Conservation (phyloP, 1,140 invertebrate genomes). For the Drosophila arawakana region DNA sequence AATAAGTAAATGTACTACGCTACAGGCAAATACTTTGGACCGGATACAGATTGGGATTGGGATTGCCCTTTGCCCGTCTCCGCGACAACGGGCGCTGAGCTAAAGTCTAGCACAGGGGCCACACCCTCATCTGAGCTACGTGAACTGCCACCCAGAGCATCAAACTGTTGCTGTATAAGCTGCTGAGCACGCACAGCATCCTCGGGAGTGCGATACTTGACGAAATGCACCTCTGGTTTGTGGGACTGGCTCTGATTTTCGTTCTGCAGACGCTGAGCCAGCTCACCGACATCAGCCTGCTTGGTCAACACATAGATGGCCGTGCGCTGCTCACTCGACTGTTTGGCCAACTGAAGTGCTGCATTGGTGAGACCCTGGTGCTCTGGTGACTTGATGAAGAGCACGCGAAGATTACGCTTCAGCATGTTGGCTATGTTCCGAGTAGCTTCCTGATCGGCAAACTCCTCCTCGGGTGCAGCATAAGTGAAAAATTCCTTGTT, state of each 20-base stretch:
- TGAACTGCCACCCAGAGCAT: slow-evolving; percentile 66
- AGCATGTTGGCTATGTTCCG: slow-evolving; percentile 61
- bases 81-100: slow-evolving; percentile 40
- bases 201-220: slow-evolving; percentile 75
- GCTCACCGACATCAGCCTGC: slow-evolving; percentile 63
- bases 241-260: slow-evolving; percentile 47
- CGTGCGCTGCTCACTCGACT: slow-evolving; percentile 66
- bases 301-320: slow-evolving; percentile 77
- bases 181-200: slow-evolving; percentile 73
- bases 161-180: slow-evolving; percentile 71
- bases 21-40: slow-evolving; percentile 61
- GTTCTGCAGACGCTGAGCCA: slow-evolving; percentile 58
- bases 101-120: slow-evolving; percentile 70
- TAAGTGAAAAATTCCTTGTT: slow-evolving; percentile 74
- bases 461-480: slow-evolving; percentile 68
- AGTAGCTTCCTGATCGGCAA: slow-evolving; percentile 58
- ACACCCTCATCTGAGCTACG: slow-evolving; percentile 71
- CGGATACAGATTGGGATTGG: slow-evolving; percentile 13
- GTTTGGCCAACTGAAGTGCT: slow-evolving; percentile 70
- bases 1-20: slow-evolving; percentile 45
- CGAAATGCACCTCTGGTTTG: slow-evolving; percentile 76
- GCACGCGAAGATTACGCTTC: slow-evolving; percentile 69
- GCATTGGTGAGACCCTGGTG: slow-evolving; percentile 70
- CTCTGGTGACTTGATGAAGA: slow-evolving; percentile 75
- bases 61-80: neutral